Evolutionary conservation across 2,797 vertebrate genomes (phyloP).

Genomic region (Enteromius trimaculatus): DNA sequence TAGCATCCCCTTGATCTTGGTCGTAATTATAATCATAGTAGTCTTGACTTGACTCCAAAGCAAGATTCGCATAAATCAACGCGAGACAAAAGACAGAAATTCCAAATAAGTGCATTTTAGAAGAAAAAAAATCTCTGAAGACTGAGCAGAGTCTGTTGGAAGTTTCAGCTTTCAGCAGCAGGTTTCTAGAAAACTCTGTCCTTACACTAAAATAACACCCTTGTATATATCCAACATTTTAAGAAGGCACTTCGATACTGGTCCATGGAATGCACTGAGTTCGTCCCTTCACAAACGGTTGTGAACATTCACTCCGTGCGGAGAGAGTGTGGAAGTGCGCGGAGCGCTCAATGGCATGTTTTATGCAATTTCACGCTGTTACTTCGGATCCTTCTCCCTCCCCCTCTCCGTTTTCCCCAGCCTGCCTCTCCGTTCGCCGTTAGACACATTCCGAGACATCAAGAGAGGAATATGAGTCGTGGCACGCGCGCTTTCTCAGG

Average conservation of each 20-base stretch:
- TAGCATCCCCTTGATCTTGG: constrained; percentile 80
- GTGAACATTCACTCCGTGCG: constrained; percentile 52
- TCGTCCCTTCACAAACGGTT: constrained; percentile 44
- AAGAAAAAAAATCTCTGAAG: constrained; percentile 51
- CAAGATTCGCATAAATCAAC: constrained; percentile 75
- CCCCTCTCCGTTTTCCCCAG: constrained; percentile 13
- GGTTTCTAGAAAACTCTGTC: constrained; percentile 59
- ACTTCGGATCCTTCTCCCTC: constrained; percentile 47
- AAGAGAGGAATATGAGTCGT: constrained; percentile 59
- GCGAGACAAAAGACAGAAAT: constrained; percentile 71
- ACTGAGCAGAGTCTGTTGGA: constrained; percentile 50
- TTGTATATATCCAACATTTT: constrained; percentile 54
- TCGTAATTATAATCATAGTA: constrained; percentile 86
- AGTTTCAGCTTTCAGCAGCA: constrained; percentile 39
- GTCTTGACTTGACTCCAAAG: constrained; percentile 84
- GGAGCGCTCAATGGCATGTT: constrained; percentile 63
- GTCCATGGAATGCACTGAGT: constrained; percentile 24
- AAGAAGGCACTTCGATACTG: constrained; percentile 32
- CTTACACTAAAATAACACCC: constrained; percentile 48
- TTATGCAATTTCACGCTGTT: constrained; percentile 62
- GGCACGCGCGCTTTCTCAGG: constrained; percentile 63
- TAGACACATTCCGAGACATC: constrained; percentile 58
- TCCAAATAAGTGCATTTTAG: constrained; percentile 78
- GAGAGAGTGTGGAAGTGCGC: constrained; percentile 55
- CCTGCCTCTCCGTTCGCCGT: constrained; percentile 33